Conservation (phyloP, 1,140 invertebrate species). For the Scaptomyza pallida region DNA sequence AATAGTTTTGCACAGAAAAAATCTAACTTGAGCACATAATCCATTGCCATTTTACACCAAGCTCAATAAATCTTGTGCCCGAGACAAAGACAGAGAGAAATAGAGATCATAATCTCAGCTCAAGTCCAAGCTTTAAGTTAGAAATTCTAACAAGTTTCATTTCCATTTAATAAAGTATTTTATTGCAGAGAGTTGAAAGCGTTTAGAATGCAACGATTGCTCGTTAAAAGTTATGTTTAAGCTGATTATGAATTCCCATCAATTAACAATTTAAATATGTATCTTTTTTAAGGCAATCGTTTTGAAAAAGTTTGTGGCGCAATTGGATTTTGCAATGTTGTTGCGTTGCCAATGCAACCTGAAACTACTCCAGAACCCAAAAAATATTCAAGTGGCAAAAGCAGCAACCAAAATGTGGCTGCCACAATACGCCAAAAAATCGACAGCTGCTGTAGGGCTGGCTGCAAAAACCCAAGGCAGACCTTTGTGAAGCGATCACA, state of each 20-base stretch:
- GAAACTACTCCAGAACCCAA: slow-evolving; percentile 21
- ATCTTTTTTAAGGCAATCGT: too few relatives aligned
- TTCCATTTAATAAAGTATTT: too few relatives aligned
- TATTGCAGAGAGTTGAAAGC: too few relatives aligned
- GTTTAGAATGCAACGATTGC: too few relatives aligned
- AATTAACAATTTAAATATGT: too few relatives aligned
- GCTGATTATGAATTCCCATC: too few relatives aligned
- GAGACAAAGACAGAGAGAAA: too few relatives aligned
- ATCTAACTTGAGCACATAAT: background rate
- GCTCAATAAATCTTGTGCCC: background rate
- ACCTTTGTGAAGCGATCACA: slow-evolving; percentile 65
- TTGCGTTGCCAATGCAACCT: background rate
- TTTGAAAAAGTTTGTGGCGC: too few relatives aligned
- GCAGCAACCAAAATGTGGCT: too few relatives aligned
- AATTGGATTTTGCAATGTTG: too few relatives aligned
- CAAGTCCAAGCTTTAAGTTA: background rate
- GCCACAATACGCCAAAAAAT: slow-evolving; percentile 30
- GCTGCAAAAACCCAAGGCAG: slow-evolving; percentile 33
- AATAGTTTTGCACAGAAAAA: slow-evolving; percentile 21
- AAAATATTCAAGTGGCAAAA: slow-evolving; percentile 2
- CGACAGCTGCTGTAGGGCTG: background rate
- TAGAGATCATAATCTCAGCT: background rate
- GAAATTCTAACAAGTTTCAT: too few relatives aligned
- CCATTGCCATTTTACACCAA: background rate
- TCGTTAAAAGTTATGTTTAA: too few relatives aligned